Evolutionary conservation across 1,140 invertebrate species (phyloP).

Genomic region (Phymorhynchus buccinoides): DNA sequence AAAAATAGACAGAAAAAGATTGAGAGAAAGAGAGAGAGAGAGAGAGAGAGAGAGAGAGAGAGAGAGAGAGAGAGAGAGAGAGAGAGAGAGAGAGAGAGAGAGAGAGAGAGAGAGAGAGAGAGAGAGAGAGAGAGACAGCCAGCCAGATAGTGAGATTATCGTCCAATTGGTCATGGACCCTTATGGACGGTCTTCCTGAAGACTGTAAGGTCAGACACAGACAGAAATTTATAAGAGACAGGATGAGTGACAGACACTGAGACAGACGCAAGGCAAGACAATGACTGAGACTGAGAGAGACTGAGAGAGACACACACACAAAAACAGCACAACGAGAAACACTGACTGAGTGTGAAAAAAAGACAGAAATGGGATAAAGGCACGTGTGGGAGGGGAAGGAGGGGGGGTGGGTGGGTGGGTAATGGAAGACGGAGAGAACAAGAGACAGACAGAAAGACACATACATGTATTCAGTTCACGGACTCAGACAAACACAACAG

Average conservation of each 20-base stretch:
- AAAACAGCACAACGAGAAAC: not conserved
- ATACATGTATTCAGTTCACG: too few species aligned
- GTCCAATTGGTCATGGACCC: too few species aligned
- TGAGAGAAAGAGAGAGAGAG: conserved; percentile 6
- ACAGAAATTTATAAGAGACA: not conserved
- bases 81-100: too few species aligned
- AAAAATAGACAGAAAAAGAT: not conserved
- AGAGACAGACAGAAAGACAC: too few species aligned
- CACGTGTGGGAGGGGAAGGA: too few species aligned
- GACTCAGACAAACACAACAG: too few species aligned
- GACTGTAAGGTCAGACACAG: not conserved
- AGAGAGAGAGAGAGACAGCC: conserved; percentile 33
- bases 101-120: not conserved
- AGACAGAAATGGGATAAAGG: too few species aligned
- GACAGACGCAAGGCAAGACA: not conserved
- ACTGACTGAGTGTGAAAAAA: not conserved
- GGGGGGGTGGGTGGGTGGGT: not conserved
- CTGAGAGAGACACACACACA: not conserved
- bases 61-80: not conserved
- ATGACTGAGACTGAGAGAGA: conserved; percentile 12
- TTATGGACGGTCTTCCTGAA: too few species aligned
- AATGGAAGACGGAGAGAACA: not conserved
- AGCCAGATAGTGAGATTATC: conserved; percentile 30
- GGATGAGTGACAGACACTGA: not conserved
- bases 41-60: conserved; percentile 12